Evolutionary conservation across 2,888 invertebrate genomes (phyloP).

Genomic region (Callinectes sapidus): DNA sequence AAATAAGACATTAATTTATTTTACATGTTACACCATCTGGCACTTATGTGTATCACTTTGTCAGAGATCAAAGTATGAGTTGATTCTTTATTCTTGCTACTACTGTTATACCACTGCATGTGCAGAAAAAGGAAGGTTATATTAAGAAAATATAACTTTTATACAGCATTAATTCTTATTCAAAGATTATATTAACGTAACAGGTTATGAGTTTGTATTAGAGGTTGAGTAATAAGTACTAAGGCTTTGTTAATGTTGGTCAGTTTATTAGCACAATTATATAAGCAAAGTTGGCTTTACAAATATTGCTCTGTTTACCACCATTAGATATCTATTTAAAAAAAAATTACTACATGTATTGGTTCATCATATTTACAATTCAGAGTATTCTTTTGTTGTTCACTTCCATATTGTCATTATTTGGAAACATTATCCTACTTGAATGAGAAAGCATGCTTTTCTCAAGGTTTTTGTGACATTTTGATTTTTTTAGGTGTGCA

Average conservation of each 20-base stretch:
- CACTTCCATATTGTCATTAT: not conserved
- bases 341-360: not conserved
- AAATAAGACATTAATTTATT: not conserved
- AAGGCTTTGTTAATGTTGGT: not conserved
- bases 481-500: not conserved
- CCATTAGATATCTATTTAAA: not conserved
- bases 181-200: not conserved
- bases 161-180: not conserved
- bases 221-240: not conserved
- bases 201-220: conserved; percentile 11
- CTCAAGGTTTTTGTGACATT: conserved; percentile 13
- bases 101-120: not conserved
- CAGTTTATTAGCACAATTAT: not conserved
- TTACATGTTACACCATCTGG: not conserved
- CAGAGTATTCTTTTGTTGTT: not conserved
- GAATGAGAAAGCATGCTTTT: not conserved
- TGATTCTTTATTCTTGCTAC: not conserved
- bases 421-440: not conserved
- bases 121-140: not conserved
- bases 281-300: too few species aligned
- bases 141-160: not conserved
- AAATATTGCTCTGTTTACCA: not conserved
- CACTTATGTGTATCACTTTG: not conserved
- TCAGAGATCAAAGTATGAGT: not conserved
- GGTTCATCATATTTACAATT: not conserved